phyloP scores from a whole-genome alignment of 2,888 invertebrate species.

The Platerodrilus igneus region DNA sequence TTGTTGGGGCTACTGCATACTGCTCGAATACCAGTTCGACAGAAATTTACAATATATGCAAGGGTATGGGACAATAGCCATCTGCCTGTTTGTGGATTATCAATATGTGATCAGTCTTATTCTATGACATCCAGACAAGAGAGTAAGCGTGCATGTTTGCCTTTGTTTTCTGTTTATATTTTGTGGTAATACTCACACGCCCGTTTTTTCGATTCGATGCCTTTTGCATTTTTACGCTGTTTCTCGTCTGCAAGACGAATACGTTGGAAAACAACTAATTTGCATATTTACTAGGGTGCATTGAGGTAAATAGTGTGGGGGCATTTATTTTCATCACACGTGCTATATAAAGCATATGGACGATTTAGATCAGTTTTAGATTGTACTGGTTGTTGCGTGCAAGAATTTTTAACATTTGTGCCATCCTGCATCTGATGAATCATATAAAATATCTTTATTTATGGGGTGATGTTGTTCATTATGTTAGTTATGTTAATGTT shows the following conservation, averaged over 20 bases:
- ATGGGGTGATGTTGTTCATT: too few relatives aligned
- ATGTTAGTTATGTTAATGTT: too few relatives aligned
- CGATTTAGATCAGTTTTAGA: slow-evolving; percentile 22
- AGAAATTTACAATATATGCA: slow-evolving; percentile 23
- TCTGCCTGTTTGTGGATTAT: slow-evolving; percentile 25
- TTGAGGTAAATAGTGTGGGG: too few relatives aligned
- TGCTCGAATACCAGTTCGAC: slow-evolving; percentile 13
- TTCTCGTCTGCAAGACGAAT: too few relatives aligned
- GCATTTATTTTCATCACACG: slow-evolving; percentile 12
- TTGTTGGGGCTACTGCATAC: slow-evolving; percentile 15
- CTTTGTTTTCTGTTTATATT: slow-evolving; percentile 8
- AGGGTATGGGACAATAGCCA: slow-evolving; percentile 20
- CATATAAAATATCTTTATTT: too few relatives aligned
- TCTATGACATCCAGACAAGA: slow-evolving; percentile 16
- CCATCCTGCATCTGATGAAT: too few relatives aligned
- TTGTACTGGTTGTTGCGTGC: slow-evolving; percentile 8
- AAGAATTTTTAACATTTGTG: slow-evolving; percentile 2
- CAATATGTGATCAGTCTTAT: slow-evolving; percentile 25
- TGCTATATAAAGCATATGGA: slow-evolving; percentile 20
- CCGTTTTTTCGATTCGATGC: too few relatives aligned
- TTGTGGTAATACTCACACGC: slow-evolving; percentile 11
- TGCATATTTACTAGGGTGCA: too few relatives aligned
- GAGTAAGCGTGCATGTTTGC: slow-evolving; percentile 16
- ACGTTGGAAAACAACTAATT: slow-evolving; percentile 7
- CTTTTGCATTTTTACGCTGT: slow-evolving; percentile 12